Evolutionary conservation across 2,113 vertebrate species (phyloP).

Genomic region (Microcebus ravelobensis): DNA sequence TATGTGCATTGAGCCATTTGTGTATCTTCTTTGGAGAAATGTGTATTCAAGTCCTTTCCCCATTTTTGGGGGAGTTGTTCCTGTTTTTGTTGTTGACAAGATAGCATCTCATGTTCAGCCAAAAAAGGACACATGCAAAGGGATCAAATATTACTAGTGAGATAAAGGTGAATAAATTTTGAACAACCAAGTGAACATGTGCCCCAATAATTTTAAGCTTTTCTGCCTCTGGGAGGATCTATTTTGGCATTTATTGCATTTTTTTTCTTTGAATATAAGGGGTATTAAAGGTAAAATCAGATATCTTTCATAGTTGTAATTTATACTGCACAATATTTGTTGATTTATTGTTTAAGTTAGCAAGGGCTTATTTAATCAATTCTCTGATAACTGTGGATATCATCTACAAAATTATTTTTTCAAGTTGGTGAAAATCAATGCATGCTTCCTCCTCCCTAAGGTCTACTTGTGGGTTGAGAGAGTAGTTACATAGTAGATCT

Average conservation of each 20-base stretch:
- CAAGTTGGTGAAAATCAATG: not conserved
- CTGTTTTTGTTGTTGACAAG: not conserved
- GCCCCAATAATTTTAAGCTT: not conserved
- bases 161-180: not conserved
- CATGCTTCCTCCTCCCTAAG: accelerated
- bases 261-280: not conserved
- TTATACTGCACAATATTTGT: not conserved
- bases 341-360: not conserved
- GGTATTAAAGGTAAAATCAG: accelerated
- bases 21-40: not conserved
- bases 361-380: not conserved
- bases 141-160: not conserved
- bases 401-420: not conserved
- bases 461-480: not conserved
- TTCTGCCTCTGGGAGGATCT: not conserved
- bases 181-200: not conserved
- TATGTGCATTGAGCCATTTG: not conserved
- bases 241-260: not conserved
- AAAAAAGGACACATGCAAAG: not conserved
- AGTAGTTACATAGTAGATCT: not conserved
- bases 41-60: not conserved
- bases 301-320: not conserved
- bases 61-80: not conserved
- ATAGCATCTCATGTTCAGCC: not conserved
- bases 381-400: not conserved